Evolutionary conservation across 2,888 invertebrate species (phyloP).

Genomic region (Cantharis rufa): DNA sequence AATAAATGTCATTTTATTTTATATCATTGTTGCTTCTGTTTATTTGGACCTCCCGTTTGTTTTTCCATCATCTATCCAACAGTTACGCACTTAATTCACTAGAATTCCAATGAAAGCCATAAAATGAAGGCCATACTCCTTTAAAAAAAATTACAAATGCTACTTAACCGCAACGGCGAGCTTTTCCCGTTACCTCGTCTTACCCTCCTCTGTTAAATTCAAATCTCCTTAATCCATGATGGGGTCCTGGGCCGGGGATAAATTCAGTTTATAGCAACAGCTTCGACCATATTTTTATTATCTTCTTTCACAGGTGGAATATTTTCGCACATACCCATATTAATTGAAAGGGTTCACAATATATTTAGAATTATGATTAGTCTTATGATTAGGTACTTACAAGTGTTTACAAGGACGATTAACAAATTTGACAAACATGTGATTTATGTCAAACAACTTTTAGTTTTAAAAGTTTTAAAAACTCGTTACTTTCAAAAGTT

Average conservation of each 20-base stretch:
- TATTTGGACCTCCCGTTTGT: too few species aligned
- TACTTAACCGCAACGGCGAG: too few species aligned
- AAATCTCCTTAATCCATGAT: background rate
- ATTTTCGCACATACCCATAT: background rate
- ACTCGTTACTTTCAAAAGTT: background rate
- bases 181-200: too few species aligned
- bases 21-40: too few species aligned
- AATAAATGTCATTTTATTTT: too few species aligned
- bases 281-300: background rate
- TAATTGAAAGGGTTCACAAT: background rate
- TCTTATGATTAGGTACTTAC: background rate
- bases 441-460: background rate
- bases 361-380: background rate
- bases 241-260: background rate
- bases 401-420: background rate
- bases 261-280: background rate
- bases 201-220: background rate
- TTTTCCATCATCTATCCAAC: too few species aligned
- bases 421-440: background rate
- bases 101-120: too few species aligned
- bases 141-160: too few species aligned
- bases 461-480: too few species aligned
- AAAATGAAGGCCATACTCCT: too few species aligned
- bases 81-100: too few species aligned
- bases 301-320: background rate